A percentile compares a stretch with the other conserved stretches of the same genome.
Evolutionary conservation across 2,113 vertebrate genomes (phyloP).

Genomic region (Myocastor coypus): DNA sequence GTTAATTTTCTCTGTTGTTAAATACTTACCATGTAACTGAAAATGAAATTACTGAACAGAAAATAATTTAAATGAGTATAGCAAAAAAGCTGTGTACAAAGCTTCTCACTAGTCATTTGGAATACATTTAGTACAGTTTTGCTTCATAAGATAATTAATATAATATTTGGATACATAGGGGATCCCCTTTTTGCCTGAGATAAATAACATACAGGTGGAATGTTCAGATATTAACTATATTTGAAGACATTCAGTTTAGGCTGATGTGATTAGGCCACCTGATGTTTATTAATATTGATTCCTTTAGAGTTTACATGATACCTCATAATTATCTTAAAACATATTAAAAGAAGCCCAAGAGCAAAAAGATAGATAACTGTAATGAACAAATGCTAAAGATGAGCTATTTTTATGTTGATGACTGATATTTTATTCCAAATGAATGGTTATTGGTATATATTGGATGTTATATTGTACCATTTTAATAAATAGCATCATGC

Average conservation of each 20-base stretch:
- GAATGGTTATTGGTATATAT: slow-evolving; percentile 53
- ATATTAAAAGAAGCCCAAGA: background rate
- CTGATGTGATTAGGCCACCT: background rate
- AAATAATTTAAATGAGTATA: slow-evolving; percentile 71
- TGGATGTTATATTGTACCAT: slow-evolving; percentile 1
- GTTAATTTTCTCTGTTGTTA: slow-evolving; percentile 75
- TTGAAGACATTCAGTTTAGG: background rate
- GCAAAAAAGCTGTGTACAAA: slow-evolving; percentile 23
- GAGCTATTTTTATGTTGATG: slow-evolving; percentile 36
- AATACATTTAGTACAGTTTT: slow-evolving; percentile 59
- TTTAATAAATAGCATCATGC: slow-evolving; percentile 20
- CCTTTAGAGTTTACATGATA: slow-evolving; percentile 26
- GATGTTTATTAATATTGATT: background rate
- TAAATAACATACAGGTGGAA: background rate
- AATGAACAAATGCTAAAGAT: slow-evolving; percentile 59
- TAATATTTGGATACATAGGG: background rate
- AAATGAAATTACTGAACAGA: slow-evolving; percentile 71
- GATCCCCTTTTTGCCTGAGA: background rate
- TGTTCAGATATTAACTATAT: background rate
- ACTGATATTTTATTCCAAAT: slow-evolving; percentile 72
- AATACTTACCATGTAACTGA: slow-evolving; percentile 75
- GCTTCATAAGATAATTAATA: background rate
- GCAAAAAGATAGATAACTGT: slow-evolving; percentile 5
- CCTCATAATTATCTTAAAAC: background rate
- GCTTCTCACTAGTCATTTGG: background rate